Evolutionary conservation across 2,113 vertebrate species (phyloP), one percentile per base, ranked within the genome.

Genomic region (Nanorana parkeri): DNA sequence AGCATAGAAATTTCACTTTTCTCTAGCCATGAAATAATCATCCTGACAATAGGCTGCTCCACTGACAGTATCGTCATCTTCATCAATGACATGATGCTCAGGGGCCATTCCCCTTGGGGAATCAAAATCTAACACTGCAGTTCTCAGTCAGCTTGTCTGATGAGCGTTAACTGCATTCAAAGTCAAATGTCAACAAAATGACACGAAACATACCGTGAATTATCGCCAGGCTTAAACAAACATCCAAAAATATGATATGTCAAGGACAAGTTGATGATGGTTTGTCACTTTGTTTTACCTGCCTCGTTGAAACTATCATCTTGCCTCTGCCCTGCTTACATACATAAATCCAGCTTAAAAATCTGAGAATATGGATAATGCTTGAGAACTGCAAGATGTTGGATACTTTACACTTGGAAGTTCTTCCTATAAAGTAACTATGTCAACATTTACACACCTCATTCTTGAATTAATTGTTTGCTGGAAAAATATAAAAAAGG

Each of bases 131-230:
- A 55, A 52, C 51, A 67, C 17, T 10, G 47, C 17, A 28, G 19
- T 66, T 54, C 28, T 65, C 28, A 63, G 56, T 63, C 56, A 63
- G 5, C 61, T 64, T 67, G 32, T 55, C 64, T 78, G 41, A 24
- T 36, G 28, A 58, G 36, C 32, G 65, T 55, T 24, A 47, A 55
- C 61, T 55, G 52, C 26, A 55, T 54, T 65, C 24, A 65, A 78
- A 52, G 66, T 26, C 52, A 66, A 67, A 78, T 78, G 63, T 67
- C 63, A 78, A 29, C 74, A 74, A 52, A 60, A n/a, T 78, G 75
- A 28, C 75, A 77, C n/a, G 41, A 52, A 77, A 63, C 24, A 77
- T 51, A 66, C 47, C 60, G 29, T 28, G 63, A 77, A 16, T 26
- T 55, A 73, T 28, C 23, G 20, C 61, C 26, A 51, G 15, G 36